Evolutionary conservation across 2,113 vertebrate species (phyloP).

Genomic region (Haplotaxodon microlepis): DNA sequence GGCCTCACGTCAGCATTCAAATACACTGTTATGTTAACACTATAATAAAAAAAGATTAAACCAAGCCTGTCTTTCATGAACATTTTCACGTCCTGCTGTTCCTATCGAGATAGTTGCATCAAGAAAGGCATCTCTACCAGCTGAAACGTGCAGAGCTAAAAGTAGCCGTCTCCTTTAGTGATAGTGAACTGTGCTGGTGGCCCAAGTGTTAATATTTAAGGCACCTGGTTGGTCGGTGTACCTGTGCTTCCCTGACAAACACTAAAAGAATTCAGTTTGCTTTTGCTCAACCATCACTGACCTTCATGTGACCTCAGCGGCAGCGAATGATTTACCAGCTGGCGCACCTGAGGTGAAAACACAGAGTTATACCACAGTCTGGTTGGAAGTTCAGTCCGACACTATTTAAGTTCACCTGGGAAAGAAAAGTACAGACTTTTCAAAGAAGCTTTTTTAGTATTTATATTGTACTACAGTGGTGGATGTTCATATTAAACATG

Average conservation of each 20-base stretch:
- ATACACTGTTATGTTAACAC: neutral
- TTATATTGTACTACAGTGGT: neutral
- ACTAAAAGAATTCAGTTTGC: neutral
- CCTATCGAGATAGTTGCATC: neutral
- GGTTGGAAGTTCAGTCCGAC: neutral
- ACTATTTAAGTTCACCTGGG: neutral
- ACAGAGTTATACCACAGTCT: neutral
- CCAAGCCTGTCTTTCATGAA: neutral
- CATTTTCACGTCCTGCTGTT: neutral
- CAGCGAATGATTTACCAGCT: conserved; percentile 43
- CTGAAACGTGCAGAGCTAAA: neutral
- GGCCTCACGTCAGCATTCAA: neutral
- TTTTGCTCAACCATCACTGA: neutral
- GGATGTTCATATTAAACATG: accelerated
- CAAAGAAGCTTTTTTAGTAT: neutral
- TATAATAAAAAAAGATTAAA: neutral
- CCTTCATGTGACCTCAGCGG: neutral
- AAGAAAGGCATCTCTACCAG: neutral
- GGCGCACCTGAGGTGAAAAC: neutral
- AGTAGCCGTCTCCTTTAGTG: neutral
- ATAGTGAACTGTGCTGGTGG: neutral
- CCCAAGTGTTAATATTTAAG: neutral
- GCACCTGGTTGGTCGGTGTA: neutral
- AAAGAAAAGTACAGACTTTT: neutral
- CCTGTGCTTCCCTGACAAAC: neutral